phyloP scores from a whole-genome alignment of 2,888 invertebrate genomes.

The Thyatira batis region DNA sequence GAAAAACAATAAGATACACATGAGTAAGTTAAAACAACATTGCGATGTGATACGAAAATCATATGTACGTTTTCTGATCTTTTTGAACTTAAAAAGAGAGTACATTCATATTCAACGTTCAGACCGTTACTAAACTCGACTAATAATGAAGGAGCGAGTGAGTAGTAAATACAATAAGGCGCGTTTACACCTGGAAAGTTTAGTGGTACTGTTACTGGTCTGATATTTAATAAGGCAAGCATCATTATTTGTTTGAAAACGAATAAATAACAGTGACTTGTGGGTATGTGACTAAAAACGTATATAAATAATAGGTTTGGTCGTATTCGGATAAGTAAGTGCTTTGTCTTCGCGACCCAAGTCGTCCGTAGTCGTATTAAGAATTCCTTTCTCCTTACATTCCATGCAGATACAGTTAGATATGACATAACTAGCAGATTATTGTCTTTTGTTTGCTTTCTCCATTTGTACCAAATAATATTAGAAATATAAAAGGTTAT shows the following conservation, averaged over 20 bases:
- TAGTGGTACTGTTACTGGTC: constrained; percentile 10
- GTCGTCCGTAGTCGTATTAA: background rate
- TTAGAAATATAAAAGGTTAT: background rate
- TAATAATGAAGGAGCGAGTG: constrained; percentile 40
- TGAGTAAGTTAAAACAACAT: too few species aligned
- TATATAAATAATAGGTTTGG: background rate
- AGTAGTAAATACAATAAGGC: constrained; percentile 25
- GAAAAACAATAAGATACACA: too few species aligned
- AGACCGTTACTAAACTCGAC: constrained; percentile 8
- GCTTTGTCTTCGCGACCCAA: background rate
- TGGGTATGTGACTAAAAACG: too few species aligned
- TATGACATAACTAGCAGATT: background rate
- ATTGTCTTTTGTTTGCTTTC: background rate
- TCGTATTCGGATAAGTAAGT: constrained; percentile 1
- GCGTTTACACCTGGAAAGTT: constrained; percentile 12
- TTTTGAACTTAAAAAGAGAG: background rate
- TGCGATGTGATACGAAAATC: too few species aligned
- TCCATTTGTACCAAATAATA: background rate
- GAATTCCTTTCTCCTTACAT: background rate
- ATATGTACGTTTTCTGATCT: too few species aligned
- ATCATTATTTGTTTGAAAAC: too few species aligned
- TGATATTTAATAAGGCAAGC: constrained; percentile 7
- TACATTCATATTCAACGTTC: background rate
- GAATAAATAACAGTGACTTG: too few species aligned
- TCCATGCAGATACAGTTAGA: background rate